These are phyloP conservation scores for Callosobruchus maculatus DNA, from an alignment of 2,888 invertebrate species.

Conservation along the genomic window DNA sequence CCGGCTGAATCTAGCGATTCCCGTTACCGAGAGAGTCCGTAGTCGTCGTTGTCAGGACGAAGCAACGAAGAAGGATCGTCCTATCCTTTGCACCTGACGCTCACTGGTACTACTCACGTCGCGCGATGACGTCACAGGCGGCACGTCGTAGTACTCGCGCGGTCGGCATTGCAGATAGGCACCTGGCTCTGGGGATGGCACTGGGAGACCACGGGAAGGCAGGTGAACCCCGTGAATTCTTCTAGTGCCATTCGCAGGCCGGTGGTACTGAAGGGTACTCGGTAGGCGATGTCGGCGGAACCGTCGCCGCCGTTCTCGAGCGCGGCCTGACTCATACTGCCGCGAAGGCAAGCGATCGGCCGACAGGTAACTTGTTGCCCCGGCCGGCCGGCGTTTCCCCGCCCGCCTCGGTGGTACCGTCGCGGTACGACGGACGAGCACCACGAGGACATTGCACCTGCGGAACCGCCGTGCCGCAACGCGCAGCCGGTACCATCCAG, in stretches of 20 bases:
- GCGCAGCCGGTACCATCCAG: background rate
- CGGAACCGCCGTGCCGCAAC: slow-evolving; percentile 30
- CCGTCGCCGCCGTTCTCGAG: slow-evolving; percentile 23
- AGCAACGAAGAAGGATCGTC: background rate
- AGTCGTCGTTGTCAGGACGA: background rate
- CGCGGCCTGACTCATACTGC: slow-evolving; percentile 41
- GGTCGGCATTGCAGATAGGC: slow-evolving; percentile 25
- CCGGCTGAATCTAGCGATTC: background rate
- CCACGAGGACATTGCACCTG: slow-evolving; percentile 50
- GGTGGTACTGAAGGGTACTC: slow-evolving; percentile 19
- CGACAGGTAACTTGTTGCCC: slow-evolving; percentile 44
- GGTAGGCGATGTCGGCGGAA: slow-evolving; percentile 9
- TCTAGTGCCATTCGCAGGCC: slow-evolving; percentile 80
- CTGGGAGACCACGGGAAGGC: slow-evolving; percentile 66
- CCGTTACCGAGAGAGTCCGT: background rate
- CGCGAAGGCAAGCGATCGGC: slow-evolving; percentile 34
- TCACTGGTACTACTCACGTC: background rate
- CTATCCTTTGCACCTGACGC: background rate
- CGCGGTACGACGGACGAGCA: background rate
- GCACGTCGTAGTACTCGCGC: slow-evolving; percentile 6
- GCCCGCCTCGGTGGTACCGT: slow-evolving; percentile 28
- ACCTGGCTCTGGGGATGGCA: slow-evolving; percentile 56
- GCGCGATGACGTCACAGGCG: background rate
- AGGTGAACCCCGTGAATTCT: slow-evolving; percentile 76
- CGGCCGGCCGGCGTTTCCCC: slow-evolving; percentile 23